Conservation (phyloP, 2,113 vertebrate genomes). For the Oncorhynchus gorbuscha region DNA sequence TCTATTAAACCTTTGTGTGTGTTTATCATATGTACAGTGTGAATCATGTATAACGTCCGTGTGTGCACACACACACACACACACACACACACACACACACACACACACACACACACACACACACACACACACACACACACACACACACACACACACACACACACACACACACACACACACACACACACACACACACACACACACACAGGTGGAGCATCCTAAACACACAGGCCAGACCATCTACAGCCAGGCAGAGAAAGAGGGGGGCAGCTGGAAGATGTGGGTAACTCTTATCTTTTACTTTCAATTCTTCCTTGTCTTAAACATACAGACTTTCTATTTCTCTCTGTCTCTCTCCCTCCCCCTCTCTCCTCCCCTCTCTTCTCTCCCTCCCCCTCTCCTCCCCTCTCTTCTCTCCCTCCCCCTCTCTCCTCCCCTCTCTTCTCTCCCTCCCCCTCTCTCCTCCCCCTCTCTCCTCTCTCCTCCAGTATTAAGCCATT, state of each 20-base stretch:
- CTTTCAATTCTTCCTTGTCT: too few relatives aligned
- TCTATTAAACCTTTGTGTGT: slow-evolving; percentile 58
- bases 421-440: neutral
- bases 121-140: too few relatives aligned
- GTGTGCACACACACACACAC: neutral
- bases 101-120: too few relatives aligned
- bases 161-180: too few relatives aligned
- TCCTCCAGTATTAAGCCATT: too few relatives aligned
- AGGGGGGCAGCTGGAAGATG: neutral
- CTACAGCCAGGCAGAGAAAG: slow-evolving; percentile 9
- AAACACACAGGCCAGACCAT: neutral
- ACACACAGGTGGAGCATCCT: neutral
- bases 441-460: too few relatives aligned
- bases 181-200: too few relatives aligned
- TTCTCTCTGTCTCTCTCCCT: neutral
- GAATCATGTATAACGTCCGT: neutral
- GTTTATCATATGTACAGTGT: neutral
- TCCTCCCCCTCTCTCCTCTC: too few relatives aligned
- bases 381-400: neutral
- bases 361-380: neutral
- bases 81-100: too few relatives aligned
- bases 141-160: too few relatives aligned
- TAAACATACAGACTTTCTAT: neutral
- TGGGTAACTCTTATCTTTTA: neutral
- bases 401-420: neutral